Conservation (phyloP, 1,140 invertebrate species). For the Cydia splendana region DNA sequence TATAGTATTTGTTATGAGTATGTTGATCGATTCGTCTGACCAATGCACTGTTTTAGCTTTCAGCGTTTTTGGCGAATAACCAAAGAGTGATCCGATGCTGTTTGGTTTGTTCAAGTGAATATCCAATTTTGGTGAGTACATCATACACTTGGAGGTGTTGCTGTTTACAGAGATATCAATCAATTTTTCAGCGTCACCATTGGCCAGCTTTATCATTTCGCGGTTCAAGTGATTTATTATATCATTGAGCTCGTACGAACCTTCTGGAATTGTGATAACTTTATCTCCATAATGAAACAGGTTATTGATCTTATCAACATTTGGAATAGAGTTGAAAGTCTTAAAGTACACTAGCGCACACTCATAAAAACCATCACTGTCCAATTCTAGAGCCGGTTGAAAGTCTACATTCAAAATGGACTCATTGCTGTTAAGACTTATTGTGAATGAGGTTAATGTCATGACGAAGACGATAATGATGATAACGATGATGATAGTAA, state of each 20-base stretch:
- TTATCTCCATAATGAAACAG: constrained; percentile 4
- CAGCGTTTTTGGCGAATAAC: not conserved
- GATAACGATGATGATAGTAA: too few relatives aligned
- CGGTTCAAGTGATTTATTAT: not conserved
- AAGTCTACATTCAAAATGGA: not conserved
- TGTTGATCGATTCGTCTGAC: constrained; percentile 3
- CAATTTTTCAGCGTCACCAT: not conserved
- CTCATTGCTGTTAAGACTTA: not conserved
- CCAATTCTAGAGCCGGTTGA: not conserved
- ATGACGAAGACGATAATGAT: too few relatives aligned
- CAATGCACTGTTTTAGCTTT: not conserved
- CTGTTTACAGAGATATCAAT: not conserved
- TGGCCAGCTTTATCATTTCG: not conserved
- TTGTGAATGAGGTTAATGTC: too few relatives aligned
- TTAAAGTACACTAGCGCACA: constrained; percentile 12
- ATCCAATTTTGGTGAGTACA: not conserved
- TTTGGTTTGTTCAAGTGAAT: not conserved
- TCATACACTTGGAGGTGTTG: constrained; percentile 11
- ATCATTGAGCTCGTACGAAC: not conserved
- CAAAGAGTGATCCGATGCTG: not conserved
- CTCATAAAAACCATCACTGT: not conserved
- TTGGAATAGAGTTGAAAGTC: constrained; percentile 14
- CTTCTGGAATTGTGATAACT: not conserved
- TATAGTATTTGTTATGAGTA: constrained; percentile 11
- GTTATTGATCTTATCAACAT: constrained; percentile 19